Base-by-base conservation (phyloP, 1,140 invertebrate genomes). In the Drosophila oshimai region DNA sequence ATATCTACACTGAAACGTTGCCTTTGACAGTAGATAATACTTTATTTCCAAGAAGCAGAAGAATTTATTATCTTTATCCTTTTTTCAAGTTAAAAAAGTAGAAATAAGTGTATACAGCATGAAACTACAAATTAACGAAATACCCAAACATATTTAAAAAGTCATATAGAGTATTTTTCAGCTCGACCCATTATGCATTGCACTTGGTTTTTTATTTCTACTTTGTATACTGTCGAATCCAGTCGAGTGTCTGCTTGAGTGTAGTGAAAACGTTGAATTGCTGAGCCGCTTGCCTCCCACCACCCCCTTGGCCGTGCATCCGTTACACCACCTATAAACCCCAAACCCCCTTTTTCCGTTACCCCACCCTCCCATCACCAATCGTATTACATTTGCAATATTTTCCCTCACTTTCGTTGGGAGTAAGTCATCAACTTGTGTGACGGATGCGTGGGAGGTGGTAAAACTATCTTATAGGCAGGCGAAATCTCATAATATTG, bases 361-460 rank as follows among this genome's bases (percentile, higher is more conserved):
- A 13, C 2, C 24, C 36, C 6, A 20, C 44, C 24, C 34, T 39
- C 26, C 24, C 31, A 12, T 22, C 65, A 55, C 62, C 80, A 87
- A 87, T 74, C 75, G 55, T 86, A 86, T 86, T 86, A 86, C 67
- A 86, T 86, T 80, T 76, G 67, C 76, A 80, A 86, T 86, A 86
- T 87, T 87, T 60, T 76, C 53, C 72, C 67, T 36, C 53, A 53
- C 69, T 64, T 47, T 55, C 45, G 33, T 29, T 17, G 33, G n/a
- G 29, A 51, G 33, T 64, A 61, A 58, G 61, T 65, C 61, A 73
- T 74, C 62, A 54, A 45, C 18, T 54, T 46, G 65, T 55, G 49
- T 55, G 49, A 65, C 47, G 62, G 39, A 69, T 68, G 47, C 36
- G 62, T 68, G 61, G 61, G 37, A 13, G 45, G 31, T 12, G 17